Percentiles rank a stretch among this genome's conserved stretches.
phyloP scores from a whole-genome alignment of 2,888 invertebrate species.

The Onchidella celtica region DNA sequence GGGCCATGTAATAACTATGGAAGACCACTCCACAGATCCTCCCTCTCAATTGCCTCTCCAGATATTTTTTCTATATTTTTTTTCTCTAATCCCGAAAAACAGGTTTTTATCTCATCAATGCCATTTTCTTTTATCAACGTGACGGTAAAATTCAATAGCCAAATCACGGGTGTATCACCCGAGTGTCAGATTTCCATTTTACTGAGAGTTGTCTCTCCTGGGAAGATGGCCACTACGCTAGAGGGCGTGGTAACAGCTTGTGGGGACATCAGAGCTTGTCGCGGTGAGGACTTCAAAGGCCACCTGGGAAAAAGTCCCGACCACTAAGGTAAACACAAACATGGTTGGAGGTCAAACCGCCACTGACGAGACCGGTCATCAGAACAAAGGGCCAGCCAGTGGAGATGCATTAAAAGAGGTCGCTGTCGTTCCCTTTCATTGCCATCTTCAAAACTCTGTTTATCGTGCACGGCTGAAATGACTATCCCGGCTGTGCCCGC shows the following conservation, averaged over 20 bases:
- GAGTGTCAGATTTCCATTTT: not conserved
- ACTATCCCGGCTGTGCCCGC: not conserved
- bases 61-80: not conserved
- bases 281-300: slow-evolving; percentile 4
- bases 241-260: slow-evolving; percentile 42
- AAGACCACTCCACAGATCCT: too few relatives aligned
- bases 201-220: not conserved
- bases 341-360: not conserved
- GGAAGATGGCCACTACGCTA: not conserved
- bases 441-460: not conserved
- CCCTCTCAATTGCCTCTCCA: too few relatives aligned
- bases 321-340: slow-evolving; percentile 19
- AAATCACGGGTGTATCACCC: not conserved
- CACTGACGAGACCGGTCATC: too few relatives aligned
- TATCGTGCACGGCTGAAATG: not conserved
- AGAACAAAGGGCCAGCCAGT: too few relatives aligned
- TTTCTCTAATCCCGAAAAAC: not conserved
- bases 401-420: too few relatives aligned
- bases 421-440: not conserved
- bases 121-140: not conserved
- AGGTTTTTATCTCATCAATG: too few relatives aligned
- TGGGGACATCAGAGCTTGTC: not conserved
- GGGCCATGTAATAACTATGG: too few relatives aligned
- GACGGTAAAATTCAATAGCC: not conserved
- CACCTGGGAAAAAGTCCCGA: slow-evolving; percentile 16